Conservation (phyloP, 1,140 invertebrate species). For the Steinernema feltiae region DNA sequence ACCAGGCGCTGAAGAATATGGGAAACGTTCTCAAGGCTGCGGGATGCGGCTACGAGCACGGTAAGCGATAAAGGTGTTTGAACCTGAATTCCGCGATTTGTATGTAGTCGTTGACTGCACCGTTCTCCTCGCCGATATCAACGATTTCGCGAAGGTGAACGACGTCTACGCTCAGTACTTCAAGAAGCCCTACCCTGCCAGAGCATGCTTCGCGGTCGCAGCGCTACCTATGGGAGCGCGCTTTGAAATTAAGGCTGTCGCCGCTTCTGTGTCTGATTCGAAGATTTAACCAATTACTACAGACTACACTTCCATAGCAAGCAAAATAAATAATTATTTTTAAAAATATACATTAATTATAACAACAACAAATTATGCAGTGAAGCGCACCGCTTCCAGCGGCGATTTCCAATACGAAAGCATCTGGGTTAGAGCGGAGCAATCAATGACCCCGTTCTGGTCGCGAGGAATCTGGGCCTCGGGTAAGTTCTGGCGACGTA, state of each 20-base stretch:
- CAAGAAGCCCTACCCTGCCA: constrained; percentile 69
- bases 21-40: constrained; percentile 70
- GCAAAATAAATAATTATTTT: too few relatives aligned
- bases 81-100: neutral
- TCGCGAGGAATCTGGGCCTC: too few relatives aligned
- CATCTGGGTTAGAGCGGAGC: too few relatives aligned
- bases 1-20: constrained; percentile 73
- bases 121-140: constrained; percentile 74
- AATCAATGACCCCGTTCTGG: too few relatives aligned
- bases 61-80: constrained; percentile 56
- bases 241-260: constrained; percentile 75
- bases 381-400: too few relatives aligned
- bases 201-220: constrained; percentile 64
- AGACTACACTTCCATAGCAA: too few relatives aligned
- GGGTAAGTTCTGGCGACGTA: too few relatives aligned
- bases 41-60: constrained; percentile 68
- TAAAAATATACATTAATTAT: too few relatives aligned
- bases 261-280: constrained; percentile 61
- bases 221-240: constrained; percentile 68
- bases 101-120: constrained; percentile 74
- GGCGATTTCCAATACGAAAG: too few relatives aligned
- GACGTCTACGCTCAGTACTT: constrained; percentile 79
- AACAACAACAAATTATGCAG: too few relatives aligned
- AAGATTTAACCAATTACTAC: too few relatives aligned
- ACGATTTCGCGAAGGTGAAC: constrained; percentile 73